phyloP scores from a whole-genome alignment of 2,888 invertebrate species.

The Tenthredo amoena region DNA sequence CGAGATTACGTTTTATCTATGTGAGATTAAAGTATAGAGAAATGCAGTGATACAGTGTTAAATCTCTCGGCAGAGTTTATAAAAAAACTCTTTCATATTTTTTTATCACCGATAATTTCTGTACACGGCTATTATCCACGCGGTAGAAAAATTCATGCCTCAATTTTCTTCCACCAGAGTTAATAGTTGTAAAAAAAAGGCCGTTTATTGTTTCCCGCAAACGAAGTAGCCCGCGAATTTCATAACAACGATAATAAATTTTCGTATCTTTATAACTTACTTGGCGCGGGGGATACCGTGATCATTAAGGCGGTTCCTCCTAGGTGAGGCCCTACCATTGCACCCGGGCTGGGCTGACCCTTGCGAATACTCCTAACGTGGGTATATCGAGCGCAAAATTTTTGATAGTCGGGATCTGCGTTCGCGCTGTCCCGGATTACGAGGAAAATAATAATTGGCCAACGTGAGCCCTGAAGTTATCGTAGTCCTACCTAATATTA shows the following conservation, averaged over 20 bases:
- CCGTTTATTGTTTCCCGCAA: slow-evolving; percentile 64
- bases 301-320: slow-evolving; percentile 85
- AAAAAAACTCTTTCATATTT: neutral
- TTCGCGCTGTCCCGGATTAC: slow-evolving; percentile 82
- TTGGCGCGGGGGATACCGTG: slow-evolving; percentile 87
- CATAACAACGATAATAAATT: slow-evolving; percentile 56
- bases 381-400: slow-evolving; percentile 83
- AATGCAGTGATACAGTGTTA: neutral
- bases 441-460: neutral
- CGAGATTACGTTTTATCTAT: neutral
- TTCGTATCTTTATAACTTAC: slow-evolving; percentile 80
- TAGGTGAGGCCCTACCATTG: slow-evolving; percentile 84
- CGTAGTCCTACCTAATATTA: no score
- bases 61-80: neutral
- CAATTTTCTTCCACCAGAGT: slow-evolving; percentile 34
- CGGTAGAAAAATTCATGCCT: neutral
- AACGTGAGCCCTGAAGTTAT: no score
- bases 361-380: slow-evolving; percentile 81
- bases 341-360: slow-evolving; percentile 82
- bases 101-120: neutral
- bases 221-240: slow-evolving; percentile 7
- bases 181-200: neutral
- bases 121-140: neutral
- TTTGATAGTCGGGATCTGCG: slow-evolving; percentile 84
- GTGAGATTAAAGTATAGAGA: neutral